Base-by-base conservation (phyloP, 1,140 invertebrate genomes). In the Tetranychus cinnabarinus region DNA sequence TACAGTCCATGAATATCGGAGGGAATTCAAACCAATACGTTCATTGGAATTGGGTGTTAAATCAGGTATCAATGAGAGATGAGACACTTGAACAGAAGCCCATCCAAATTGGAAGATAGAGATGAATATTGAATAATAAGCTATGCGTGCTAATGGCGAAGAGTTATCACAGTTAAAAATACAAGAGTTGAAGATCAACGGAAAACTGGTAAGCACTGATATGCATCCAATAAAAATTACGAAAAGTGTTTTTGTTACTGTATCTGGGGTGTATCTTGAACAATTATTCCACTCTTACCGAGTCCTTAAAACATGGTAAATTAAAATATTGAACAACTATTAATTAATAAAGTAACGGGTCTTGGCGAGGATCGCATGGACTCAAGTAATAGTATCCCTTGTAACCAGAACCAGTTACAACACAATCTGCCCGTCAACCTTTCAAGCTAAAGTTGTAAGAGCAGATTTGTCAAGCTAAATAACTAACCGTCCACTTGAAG, bases 61-160 rank as follows among this genome's bases (percentile, higher is more conserved):
- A 58, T 81, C 78, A 8, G 87, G 85, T 70, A 92, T 89, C 70
- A 92, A 80, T 3, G 89, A 85, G 52, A 97, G 76, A 74, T 97
- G 91, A 34, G 88, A 88, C 67, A 96, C 92, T 77, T 97, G 92
- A 2, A 65, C 56, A 12, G 61, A 34, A 3, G 90, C 90, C 91
- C 92, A 96, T 33, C 91, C 91, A 73, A 95, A 88, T 79, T 97
- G 92, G 74, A 96, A 96, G 64, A 96, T 82, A 54, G 86, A 74
- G 50, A 96, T 85, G 73, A 96, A 95, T 47, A 84, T 79, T 42
- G 80, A 77, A 74, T 86, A 96, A 72, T 95, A 96, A 63, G 86
- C 73, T 66, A 95, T 76, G 72, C 88, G 81, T 1, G 82, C 80
- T 77, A 79, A 82, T 66, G 82, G 74, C 66, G 79, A 76, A 10